A percentile compares a stretch with the other conserved stretches of the same genome.
These are phyloP conservation scores for Hypolimnas misippus DNA, from an alignment of 2,888 invertebrate genomes.

Conservation along the genomic window DNA sequence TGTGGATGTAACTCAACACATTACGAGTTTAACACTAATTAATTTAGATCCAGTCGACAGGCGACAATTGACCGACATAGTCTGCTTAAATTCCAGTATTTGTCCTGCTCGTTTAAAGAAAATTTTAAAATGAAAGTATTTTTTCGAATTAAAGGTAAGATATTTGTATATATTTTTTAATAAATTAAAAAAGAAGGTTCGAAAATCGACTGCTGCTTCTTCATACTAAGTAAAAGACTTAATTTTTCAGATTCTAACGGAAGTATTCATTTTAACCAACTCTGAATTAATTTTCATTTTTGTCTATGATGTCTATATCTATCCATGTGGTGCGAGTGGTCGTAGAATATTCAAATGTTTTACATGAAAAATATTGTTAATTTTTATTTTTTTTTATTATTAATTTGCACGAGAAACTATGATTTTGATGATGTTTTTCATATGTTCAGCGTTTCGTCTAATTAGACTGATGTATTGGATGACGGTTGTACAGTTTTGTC, in stretches of 20 bases:
- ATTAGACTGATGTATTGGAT: background rate
- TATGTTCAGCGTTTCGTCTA: background rate
- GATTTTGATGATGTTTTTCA: background rate
- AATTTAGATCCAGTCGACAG: conserved; percentile 45
- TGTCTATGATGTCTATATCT: too few relatives aligned
- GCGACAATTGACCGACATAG: conserved; percentile 44
- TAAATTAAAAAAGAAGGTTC: background rate
- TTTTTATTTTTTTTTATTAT: too few relatives aligned
- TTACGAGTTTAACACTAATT: conserved; percentile 51
- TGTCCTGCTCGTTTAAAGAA: background rate
- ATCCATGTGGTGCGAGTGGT: too few relatives aligned
- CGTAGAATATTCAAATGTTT: too few relatives aligned
- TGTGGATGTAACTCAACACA: conserved; percentile 44
- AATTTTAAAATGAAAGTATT: conserved; percentile 20
- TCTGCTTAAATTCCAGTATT: conserved; percentile 22
- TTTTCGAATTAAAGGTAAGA: conserved; percentile 24
- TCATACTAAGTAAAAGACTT: background rate
- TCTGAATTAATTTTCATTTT: too few relatives aligned
- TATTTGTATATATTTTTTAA: background rate
- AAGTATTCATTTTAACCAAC: too few relatives aligned
- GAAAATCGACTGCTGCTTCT: background rate
- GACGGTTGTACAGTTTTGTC: conserved; percentile 29
- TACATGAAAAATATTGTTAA: too few relatives aligned
- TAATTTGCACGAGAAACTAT: background rate
- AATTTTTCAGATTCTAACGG: too few relatives aligned